Evolutionary conservation across 2,888 invertebrate species (phyloP), one percentile per base, ranked within the genome.

Genomic region (Melieria omissa): DNA sequence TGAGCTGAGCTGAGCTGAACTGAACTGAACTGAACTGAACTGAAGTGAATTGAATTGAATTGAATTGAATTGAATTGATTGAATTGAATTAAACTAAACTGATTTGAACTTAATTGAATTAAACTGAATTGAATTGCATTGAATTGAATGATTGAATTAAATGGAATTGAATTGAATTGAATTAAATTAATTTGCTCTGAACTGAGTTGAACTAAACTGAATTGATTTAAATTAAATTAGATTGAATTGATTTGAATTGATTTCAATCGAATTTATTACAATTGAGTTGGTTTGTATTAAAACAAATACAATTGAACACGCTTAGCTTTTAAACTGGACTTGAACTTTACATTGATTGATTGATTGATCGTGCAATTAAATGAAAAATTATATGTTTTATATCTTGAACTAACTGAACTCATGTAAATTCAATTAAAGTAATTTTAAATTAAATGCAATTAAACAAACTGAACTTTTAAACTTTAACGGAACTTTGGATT

Each of bases 31-130:
- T 29, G 1, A 29, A 29, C 3, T 29, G 29, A 29, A 29, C 3
- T 29, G 1, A 67, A 67, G 58, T 67, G 47, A 67, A 67, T 67
- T 60, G 49, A 64, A 64, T 62, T 46, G 55, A 65, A 65, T 65
- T 55, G 29, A 46, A 65, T 67, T 60, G 49, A 14, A 60, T 12
- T 16, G 66, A 67, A 58, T n/a, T 54, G 16, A 60, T 60, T 16
- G 29, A 1, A 60, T 60, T 16, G 5, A 1, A 60, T 58, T 12
- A 4, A 4, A 58, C 4, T 12, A 4, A 4, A 58, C 4, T 16
- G 29, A 44, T 7, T 9, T 16, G 29, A 42, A 60, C 2, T 16
- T 9, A 42, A 60, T 60, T 14, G 29, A 42, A 60, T 60, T 29
- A 16, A 42, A 41, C 9, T 29, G 29, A 60, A 60, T 41, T 6